phyloP scores from a whole-genome alignment of 2,113 vertebrate genomes.

The Ginglymostoma cirratum region DNA sequence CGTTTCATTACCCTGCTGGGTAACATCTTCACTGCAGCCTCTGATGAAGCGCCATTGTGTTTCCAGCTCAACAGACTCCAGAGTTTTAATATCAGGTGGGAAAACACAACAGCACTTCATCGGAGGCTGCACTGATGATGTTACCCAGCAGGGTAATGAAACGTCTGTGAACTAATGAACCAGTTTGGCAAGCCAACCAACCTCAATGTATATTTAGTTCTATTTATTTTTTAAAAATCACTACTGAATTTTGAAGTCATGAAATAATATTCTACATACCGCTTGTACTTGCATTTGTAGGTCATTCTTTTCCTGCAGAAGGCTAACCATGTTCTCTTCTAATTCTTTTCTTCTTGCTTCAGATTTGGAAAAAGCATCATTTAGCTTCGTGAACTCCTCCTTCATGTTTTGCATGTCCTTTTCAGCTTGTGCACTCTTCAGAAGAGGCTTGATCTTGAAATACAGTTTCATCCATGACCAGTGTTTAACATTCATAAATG shows the following conservation, averaged over 20 bases:
- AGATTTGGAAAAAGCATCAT: constrained; percentile 64
- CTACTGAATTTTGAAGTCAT: too few species aligned
- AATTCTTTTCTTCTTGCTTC: constrained; percentile 68
- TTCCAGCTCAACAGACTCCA: too few species aligned
- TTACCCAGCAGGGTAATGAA: too few species aligned
- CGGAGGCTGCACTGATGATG: too few species aligned
- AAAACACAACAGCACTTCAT: too few species aligned
- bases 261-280: constrained; percentile 43
- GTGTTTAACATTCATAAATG: constrained; percentile 66
- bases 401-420: constrained; percentile 72
- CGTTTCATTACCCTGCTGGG: too few species aligned
- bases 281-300: constrained; percentile 56
- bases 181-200: too few species aligned
- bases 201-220: not conserved
- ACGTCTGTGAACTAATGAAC: too few species aligned
- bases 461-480: constrained; percentile 68
- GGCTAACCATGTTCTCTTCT: constrained; percentile 70
- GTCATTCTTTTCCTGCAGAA: constrained; percentile 73
- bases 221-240: not conserved
- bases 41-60: too few species aligned
- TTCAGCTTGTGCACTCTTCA: constrained; percentile 76
- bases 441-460: constrained; percentile 63
- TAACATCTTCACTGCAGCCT: too few species aligned
- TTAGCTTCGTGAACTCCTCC: constrained; percentile 64
- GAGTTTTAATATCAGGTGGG: too few species aligned